Percentiles rank a stretch among this genome's conserved stretches.
Conservation (phyloP, 2,797 vertebrate species). For the Sorex maritimensis region DNA sequence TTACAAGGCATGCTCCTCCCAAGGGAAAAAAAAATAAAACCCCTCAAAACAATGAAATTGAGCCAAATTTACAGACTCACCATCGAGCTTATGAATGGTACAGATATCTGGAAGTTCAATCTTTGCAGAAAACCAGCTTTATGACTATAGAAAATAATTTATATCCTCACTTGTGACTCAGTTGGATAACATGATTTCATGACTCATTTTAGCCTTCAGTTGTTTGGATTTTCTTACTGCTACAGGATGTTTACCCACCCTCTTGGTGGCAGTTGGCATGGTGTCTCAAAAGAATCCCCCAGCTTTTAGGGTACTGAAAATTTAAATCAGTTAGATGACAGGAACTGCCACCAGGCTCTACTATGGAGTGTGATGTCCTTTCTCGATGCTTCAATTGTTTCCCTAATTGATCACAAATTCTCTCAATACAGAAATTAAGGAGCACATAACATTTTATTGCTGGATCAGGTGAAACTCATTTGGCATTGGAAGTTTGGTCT, state of each 20-base stretch:
- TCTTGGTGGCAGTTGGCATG: background rate
- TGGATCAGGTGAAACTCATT: background rate
- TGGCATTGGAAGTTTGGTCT: background rate
- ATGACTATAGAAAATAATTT: background rate
- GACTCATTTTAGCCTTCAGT: background rate
- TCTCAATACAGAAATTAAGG: background rate
- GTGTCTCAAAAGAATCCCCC: background rate
- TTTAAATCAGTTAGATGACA: background rate
- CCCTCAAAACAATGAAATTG: no score
- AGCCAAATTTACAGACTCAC: background rate
- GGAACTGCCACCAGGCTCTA: background rate
- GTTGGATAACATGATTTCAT: background rate
- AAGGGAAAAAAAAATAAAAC: no score
- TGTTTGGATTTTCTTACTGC: background rate
- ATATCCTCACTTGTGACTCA: background rate
- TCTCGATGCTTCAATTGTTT: background rate
- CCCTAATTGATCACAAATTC: background rate
- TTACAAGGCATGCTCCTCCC: no score
- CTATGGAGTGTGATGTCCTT: background rate
- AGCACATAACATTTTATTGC: background rate
- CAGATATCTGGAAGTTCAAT: slow-evolving; percentile 36
- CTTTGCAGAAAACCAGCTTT: slow-evolving; percentile 33
- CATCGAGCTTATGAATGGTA: background rate
- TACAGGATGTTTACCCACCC: background rate
- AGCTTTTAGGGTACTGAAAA: background rate